Evolutionary conservation across 1,140 invertebrate genomes (phyloP).

Genomic region (Radopholus similis): DNA sequence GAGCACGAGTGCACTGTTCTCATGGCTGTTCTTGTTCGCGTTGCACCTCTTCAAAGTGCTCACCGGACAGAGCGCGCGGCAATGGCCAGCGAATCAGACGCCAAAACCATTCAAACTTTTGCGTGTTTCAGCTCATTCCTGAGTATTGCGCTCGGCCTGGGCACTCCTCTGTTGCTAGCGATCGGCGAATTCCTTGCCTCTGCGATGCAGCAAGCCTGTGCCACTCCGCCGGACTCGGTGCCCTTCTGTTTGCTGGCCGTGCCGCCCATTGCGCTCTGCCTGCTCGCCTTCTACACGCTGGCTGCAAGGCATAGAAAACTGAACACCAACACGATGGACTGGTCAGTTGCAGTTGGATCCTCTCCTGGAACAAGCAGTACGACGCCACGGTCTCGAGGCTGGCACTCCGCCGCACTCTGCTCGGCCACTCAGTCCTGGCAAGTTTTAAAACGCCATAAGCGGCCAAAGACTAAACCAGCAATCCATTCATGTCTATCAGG

Average conservation of each 20-base stretch:
- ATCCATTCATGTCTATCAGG: too few species aligned
- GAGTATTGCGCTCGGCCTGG: conserved; percentile 16
- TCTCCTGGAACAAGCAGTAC: conserved; percentile 39
- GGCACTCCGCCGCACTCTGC: conserved; percentile 1
- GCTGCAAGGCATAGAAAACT: background rate
- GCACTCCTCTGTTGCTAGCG: conserved; percentile 24
- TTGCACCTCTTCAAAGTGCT: conserved; percentile 34
- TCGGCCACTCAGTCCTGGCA: conserved; percentile 32
- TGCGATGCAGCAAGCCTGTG: conserved; percentile 9
- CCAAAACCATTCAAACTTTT: background rate
- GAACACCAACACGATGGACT: too few species aligned
- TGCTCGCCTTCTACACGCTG: conserved; percentile 38
- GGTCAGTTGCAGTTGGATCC: conserved; percentile 35
- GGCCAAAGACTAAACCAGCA: too few species aligned
- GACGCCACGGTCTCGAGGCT: conserved; percentile 28
- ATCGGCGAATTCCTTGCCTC: conserved; percentile 17
- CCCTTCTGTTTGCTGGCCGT: conserved; percentile 31
- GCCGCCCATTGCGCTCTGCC: conserved; percentile 19
- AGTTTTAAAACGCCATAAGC: too few species aligned
- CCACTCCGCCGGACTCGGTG: background rate
- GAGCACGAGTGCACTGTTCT: conserved; percentile 22
- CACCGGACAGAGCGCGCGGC: background rate
- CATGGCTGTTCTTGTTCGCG: conserved; percentile 39
- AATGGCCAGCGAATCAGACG: background rate
- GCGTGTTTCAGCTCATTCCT: conserved; percentile 26